Evolutionary conservation across 2,888 invertebrate genomes (phyloP).

Genomic region (Lymantria monacha): DNA sequence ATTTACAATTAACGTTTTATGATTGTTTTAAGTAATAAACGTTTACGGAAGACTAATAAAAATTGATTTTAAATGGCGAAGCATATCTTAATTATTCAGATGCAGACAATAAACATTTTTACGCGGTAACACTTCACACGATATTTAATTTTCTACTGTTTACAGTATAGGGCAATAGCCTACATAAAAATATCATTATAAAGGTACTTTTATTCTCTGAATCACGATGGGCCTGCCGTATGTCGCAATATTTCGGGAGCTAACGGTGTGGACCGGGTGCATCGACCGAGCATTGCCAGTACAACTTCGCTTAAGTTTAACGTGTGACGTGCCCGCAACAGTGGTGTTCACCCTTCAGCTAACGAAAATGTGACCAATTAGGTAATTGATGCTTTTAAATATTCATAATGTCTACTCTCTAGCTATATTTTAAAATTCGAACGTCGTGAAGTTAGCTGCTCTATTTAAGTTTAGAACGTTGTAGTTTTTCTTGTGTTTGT

Average conservation of each 20-base stretch:
- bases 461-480: too few relatives aligned
- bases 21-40: background rate
- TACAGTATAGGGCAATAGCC: constrained; percentile 38
- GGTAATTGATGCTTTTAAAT: constrained; percentile 10
- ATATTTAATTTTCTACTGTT: constrained; percentile 12
- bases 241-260: constrained; percentile 78
- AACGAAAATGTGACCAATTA: constrained; percentile 40
- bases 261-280: constrained; percentile 66
- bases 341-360: constrained; percentile 27
- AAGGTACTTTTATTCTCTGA: constrained; percentile 26
- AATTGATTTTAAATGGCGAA: background rate
- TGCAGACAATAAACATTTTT: constrained; percentile 1
- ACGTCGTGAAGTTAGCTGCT: too few relatives aligned
- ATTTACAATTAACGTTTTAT: background rate
- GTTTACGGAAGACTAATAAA: constrained; percentile 6
- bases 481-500: too few relatives aligned
- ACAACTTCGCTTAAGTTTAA: constrained; percentile 45
- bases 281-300: constrained; percentile 64
- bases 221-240: constrained; percentile 39
- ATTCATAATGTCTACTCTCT: background rate
- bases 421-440: too few relatives aligned
- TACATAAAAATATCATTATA: constrained; percentile 9
- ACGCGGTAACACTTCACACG: constrained; percentile 1
- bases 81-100: constrained; percentile 1
- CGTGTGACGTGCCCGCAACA: constrained; percentile 53